Base-by-base conservation (phyloP, 2,113 vertebrate species). In the Rhea pennata region DNA sequence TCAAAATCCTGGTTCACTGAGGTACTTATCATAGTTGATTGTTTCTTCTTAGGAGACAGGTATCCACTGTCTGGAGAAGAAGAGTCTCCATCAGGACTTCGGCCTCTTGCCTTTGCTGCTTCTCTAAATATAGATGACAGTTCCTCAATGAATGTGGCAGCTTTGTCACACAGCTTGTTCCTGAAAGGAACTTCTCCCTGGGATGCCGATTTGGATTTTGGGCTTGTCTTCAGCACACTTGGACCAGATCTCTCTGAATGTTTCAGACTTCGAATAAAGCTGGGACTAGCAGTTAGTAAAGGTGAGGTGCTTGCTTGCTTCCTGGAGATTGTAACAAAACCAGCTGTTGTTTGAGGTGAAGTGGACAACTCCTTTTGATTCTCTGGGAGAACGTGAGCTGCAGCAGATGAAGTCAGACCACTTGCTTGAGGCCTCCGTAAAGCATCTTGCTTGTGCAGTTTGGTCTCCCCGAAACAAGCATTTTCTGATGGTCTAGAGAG, bases 1-100 rank as follows among this genome's bases (percentile, higher is more conserved):
- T 94, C 95, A 96, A 93, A 96, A 36, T 97, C 74, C 94, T 96
- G 96, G 27, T 71, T 98, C 69, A 93, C 89, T 1, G 92, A 95
- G 44, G 96, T 75, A 31, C 85, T 95, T 64, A 21, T 56, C 5
- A 96, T 44, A 54, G 61, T 46, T 66, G 81, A 88, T 3, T 96
- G 97, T 78, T 98, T 98, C 64, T 97, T 98, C 94, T 98, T 98
- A 9, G 99, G 99, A 66, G 99, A 99, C 64, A 99, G 96, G 91
- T 99, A 99, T 12, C 99, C 99, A 71, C 99, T 99, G 79, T 99
- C 99, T 6, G 99, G 99, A 7, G 99, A 99, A 10, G 99, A 99
- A 22, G 99, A 98, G 59, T 99, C 98, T n/a, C 98, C 99, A n/a
- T 99, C 98, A 9, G 97, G 96, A 88, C 98, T 98, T 70, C 97